Base-by-base conservation (phyloP, 2,888 invertebrate species). In the Tetragnatha montana region DNA sequence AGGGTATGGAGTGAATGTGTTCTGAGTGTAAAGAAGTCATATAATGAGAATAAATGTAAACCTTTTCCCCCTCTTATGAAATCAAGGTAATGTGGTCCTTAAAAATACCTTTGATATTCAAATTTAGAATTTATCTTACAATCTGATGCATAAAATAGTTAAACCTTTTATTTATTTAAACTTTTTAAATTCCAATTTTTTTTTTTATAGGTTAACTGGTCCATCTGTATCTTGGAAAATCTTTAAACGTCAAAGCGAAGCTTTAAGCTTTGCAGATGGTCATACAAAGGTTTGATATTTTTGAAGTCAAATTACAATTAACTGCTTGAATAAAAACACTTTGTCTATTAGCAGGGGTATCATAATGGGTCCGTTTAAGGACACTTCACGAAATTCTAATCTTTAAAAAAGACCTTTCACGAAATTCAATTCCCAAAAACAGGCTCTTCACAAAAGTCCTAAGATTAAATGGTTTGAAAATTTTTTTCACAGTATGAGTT, bases 211-310 rank as follows among this genome's bases (percentile, higher is more conserved):
- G 35, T 74, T 90, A 35, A 79, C 86, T 35, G 89, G 89, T 8
- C 89, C 89, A 51, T 82, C 89, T 22, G 69, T 76, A 22, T 35
- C 82, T 6, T 90, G 89, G 89, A 87, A 86, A 70, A n/a, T 90
- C 17, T 90, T 90, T 22, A 86, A 69, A 35, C 86, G 79, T 17
- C 51, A 82, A 19, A 78, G 22, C 68, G n/a, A 50, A 50, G 89
- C 89, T 22, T 3, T 35, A 10, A 14, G 35, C 3, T 90, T 73
- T 90, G 86, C 86, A 22, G 82, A 87, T 60, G 49, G 69, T 74
- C 68, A 17, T 47, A 87, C 89, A 21, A 90, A 87, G 35, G 89
- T 90, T 35, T 17, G 21, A 21, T 8, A 60, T 60, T 60, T 60
- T 60, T 6, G 17, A 35, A 35, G 17, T 75, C 12, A 0, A 2